Evolutionary conservation across 2,113 vertebrate genomes (phyloP).

Genomic region (Carassius auratus): DNA sequence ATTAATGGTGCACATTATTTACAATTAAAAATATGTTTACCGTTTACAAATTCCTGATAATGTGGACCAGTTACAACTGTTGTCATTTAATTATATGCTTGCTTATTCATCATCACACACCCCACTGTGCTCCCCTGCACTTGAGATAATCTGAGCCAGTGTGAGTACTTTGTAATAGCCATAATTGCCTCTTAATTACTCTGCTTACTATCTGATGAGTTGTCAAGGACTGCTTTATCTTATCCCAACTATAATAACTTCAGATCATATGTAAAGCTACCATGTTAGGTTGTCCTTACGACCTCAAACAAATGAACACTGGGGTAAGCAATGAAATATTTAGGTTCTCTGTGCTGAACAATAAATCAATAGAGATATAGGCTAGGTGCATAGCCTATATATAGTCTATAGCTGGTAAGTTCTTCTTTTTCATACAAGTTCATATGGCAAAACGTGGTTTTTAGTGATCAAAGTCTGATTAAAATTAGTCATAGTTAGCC

Average conservation of each 20-base stretch:
- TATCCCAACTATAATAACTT: background rate
- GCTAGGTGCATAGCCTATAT: background rate
- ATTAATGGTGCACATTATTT: background rate
- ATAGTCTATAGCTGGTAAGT: background rate
- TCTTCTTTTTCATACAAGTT: background rate
- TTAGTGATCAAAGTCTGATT: background rate
- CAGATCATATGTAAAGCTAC: background rate
- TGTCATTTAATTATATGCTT: slow-evolving; percentile 43
- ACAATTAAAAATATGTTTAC: background rate
- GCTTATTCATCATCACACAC: slow-evolving; percentile 25
- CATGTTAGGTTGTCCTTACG: background rate
- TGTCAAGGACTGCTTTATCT: slow-evolving; percentile 33
- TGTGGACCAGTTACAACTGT: background rate
- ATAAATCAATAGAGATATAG: background rate
- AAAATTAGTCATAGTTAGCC: background rate
- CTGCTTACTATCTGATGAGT: slow-evolving; percentile 37
- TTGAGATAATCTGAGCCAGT: slow-evolving; percentile 42
- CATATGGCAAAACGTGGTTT: background rate
- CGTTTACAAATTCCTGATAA: background rate
- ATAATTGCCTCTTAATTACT: slow-evolving; percentile 49
- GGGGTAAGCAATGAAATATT: background rate
- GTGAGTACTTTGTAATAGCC: slow-evolving; percentile 30
- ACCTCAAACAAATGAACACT: background rate
- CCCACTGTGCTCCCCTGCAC: slow-evolving; percentile 31
- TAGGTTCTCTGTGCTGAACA: background rate